Percentiles rank a stretch among this genome's conserved stretches.
These are phyloP conservation scores for Chionis minor DNA, from an alignment of 2,113 vertebrate genomes.

Conservation along the genomic window DNA sequence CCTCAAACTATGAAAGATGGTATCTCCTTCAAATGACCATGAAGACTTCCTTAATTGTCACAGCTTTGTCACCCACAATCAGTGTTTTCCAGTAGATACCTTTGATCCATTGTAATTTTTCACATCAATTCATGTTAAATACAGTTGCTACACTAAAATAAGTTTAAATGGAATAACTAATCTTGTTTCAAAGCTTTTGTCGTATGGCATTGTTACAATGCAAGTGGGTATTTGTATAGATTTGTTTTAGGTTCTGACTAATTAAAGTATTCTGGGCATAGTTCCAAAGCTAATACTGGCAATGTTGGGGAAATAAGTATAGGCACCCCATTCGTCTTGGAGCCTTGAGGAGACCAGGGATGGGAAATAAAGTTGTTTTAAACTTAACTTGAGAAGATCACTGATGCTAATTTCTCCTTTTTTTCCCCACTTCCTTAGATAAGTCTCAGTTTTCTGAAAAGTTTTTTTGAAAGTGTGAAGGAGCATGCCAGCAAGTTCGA, in stretches of 20 bases:
- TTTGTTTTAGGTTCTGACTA: not conserved
- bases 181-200: not conserved
- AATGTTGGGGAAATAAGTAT: not conserved
- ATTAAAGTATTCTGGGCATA: not conserved
- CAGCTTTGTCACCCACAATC: not conserved
- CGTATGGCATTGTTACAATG: rapidly evolving
- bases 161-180: not conserved
- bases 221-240: not conserved
- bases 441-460: conserved; percentile 85
- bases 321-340: not conserved
- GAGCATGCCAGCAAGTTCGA: conserved; percentile 61
- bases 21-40: not conserved
- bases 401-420: not conserved
- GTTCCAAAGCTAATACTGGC: not conserved
- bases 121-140: not conserved
- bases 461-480: conserved; percentile 77
- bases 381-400: not conserved
- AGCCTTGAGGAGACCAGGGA: not conserved
- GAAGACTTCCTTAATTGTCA: not conserved
- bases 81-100: not conserved
- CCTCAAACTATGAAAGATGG: not conserved
- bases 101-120: not conserved
- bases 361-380: not conserved
- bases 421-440: conserved; percentile 67
- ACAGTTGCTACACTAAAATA: not conserved